A percentile compares a stretch with the other conserved stretches of the same genome.
Conservation (phyloP, 2,113 vertebrate genomes). For the Amazona vittata region DNA sequence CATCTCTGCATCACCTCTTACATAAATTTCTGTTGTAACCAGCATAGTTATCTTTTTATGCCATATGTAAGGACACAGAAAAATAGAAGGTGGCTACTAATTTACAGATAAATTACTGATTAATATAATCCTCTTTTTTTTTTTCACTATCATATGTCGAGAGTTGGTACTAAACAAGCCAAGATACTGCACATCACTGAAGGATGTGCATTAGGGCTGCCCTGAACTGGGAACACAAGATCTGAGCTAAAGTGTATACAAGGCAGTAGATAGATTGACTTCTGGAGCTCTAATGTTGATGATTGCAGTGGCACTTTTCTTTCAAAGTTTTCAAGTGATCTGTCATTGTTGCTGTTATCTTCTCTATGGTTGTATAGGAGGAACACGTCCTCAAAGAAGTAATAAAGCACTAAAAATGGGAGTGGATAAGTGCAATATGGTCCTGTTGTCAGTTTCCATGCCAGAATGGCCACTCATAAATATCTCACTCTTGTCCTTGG, state of each 20-base stretch:
- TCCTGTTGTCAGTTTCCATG: neutral
- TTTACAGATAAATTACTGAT: neutral
- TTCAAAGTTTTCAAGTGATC: neutral
- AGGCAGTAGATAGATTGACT: neutral
- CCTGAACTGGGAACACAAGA: neutral
- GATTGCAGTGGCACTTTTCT: neutral
- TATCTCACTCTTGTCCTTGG: slow-evolving; percentile 10
- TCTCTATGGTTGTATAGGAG: neutral
- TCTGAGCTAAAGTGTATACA: neutral
- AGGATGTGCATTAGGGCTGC: neutral
- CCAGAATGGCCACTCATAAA: neutral
- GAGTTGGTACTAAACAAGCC: neutral
- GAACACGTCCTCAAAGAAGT: neutral
- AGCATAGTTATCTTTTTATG: neutral
- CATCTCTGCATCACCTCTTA: neutral
- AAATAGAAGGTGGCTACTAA: neutral
- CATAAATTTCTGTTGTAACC: neutral
- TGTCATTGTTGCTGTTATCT: neutral
- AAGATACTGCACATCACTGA: neutral
- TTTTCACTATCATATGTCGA: neutral
- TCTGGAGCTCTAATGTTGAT: neutral
- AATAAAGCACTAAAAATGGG: slow-evolving; percentile 53
- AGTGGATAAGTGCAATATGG: neutral
- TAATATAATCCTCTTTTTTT: neutral
- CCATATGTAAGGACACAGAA: neutral